Evolutionary conservation across 2,113 vertebrate genomes (phyloP).

Genomic region (Actenoides hombroni): DNA sequence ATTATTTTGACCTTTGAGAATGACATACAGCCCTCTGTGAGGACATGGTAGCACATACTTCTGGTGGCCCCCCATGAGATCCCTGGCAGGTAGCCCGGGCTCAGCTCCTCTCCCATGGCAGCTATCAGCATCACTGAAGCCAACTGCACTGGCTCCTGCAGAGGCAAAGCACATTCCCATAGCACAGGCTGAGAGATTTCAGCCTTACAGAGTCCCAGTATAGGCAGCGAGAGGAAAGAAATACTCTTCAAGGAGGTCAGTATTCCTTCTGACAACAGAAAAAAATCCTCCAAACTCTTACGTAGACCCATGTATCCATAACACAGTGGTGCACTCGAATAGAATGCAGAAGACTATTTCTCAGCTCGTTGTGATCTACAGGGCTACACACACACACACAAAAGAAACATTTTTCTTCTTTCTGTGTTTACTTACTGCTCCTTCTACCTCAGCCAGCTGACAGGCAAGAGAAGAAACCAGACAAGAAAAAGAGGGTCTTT

Average conservation of each 20-base stretch:
- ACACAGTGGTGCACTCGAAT: not conserved
- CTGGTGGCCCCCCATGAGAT: not conserved
- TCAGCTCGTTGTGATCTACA: not conserved
- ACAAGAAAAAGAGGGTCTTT: slow-evolving; percentile 85
- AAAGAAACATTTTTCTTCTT: not conserved
- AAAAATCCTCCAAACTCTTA: not conserved
- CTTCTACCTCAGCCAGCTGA: slow-evolving; percentile 83
- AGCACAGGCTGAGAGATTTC: not conserved
- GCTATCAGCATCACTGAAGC: not conserved
- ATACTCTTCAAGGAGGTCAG: not conserved
- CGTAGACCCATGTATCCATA: not conserved
- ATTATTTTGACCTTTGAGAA: not conserved
- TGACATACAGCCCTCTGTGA: not conserved
- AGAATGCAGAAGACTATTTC: not conserved
- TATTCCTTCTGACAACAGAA: not conserved
- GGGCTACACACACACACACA: not conserved
- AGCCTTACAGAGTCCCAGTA: not conserved
- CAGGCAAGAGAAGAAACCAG: slow-evolving; percentile 82
- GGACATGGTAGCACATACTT: not conserved
- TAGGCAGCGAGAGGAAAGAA: not conserved
- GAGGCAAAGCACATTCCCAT: not conserved
- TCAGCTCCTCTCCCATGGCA: not conserved
- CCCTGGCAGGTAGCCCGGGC: not conserved
- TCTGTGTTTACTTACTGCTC: slow-evolving; percentile 78
- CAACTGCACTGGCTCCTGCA: not conserved